A percentile compares a stretch with the other conserved stretches of the same genome.
Conservation (phyloP, 2,797 vertebrate genomes). For the Pipistrellus nathusii region DNA sequence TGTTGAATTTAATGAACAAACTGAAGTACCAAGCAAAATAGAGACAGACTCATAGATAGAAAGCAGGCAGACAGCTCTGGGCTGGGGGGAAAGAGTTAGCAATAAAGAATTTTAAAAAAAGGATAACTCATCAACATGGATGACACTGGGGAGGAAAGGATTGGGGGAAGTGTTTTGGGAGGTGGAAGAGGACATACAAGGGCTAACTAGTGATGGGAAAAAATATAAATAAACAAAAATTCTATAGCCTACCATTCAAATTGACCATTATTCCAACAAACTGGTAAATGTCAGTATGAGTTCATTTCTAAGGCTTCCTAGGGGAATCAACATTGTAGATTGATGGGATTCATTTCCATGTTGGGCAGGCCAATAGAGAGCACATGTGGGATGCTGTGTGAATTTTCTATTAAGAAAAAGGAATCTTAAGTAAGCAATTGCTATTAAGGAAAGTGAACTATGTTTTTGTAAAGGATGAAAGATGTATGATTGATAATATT, state of each 20-base stretch:
- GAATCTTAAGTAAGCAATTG: constrained; percentile 27
- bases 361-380: background rate
- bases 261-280: background rate
- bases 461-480: constrained; percentile 27
- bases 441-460: background rate
- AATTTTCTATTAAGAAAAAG: constrained; percentile 26
- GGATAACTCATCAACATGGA: background rate
- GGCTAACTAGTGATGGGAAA: background rate
- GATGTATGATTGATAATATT: background rate
- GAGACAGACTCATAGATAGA: background rate
- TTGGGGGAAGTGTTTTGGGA: background rate
- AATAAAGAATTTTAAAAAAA: background rate
- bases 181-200: background rate
- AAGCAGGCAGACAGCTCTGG: background rate
- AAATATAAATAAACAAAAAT: background rate
- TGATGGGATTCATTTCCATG: background rate
- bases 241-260: background rate
- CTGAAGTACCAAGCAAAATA: background rate
- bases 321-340: background rate
- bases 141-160: background rate
- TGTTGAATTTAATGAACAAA: background rate
- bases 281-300: background rate
- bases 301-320: background rate
- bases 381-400: background rate
- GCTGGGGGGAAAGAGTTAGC: background rate